Percentiles rank a stretch among this genome's conserved stretches.
These are phyloP conservation scores for Deroptyus accipitrinus DNA, from an alignment of 2,113 vertebrate species.

Conservation along the genomic window DNA sequence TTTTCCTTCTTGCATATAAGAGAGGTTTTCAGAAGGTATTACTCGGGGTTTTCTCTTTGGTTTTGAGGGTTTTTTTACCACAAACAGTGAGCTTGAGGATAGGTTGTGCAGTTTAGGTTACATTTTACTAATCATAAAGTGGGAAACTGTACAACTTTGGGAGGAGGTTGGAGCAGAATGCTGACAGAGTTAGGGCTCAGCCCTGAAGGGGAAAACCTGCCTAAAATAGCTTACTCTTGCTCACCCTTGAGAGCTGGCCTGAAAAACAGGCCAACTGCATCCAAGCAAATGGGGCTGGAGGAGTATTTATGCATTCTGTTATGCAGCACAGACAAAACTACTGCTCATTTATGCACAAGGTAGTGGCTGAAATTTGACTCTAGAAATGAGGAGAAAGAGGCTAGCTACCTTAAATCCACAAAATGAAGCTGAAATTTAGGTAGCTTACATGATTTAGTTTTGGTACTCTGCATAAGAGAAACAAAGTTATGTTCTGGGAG, in stretches of 20 bases:
- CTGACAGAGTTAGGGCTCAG: not conserved
- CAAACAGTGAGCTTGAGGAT: not conserved
- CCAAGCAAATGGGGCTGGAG: not conserved
- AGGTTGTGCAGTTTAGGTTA: not conserved
- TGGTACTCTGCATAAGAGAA: not conserved
- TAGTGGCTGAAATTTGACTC: not conserved
- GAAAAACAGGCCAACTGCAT: not conserved
- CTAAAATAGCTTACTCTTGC: not conserved
- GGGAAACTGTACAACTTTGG: not conserved
- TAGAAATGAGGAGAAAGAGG: not conserved
- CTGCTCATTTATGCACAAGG: not conserved
- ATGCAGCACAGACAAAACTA: not conserved
- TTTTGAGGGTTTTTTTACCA: not conserved
- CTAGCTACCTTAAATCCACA: not conserved
- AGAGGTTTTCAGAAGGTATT: not conserved
- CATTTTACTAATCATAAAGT: not conserved
- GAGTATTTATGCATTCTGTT: not conserved
- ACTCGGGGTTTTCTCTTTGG: not conserved
- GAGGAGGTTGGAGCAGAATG: not conserved
- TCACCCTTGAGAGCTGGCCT: constrained; percentile 27
- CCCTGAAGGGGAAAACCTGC: constrained; percentile 18
- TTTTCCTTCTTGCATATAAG: not conserved
- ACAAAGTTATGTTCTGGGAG: accelerated
- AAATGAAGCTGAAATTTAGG: not conserved
- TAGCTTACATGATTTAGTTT: not conserved